Evolutionary conservation across 2,113 vertebrate genomes (phyloP), one percentile per base, ranked within the genome.

Genomic region (Stictonetta naevosa): DNA sequence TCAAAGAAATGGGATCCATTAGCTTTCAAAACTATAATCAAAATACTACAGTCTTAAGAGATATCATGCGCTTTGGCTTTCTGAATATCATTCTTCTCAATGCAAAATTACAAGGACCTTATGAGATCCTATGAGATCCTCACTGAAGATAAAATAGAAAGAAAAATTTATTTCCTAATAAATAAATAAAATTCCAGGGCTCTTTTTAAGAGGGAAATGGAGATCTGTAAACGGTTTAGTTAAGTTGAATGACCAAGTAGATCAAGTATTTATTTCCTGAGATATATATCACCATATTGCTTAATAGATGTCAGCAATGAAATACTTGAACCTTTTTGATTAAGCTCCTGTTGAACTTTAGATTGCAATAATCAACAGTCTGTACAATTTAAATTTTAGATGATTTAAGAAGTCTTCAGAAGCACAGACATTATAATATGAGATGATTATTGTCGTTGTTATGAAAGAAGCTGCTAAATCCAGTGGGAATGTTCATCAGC

Each of bases 301-400:
- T 97, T 97, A 95, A 96, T 96, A 95, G 91, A 94, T 96, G 60
- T 89, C 95, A 96, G 82, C 76, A 74, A 96, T 95, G 85, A 42
- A 91, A 96, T 97, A 97, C 96, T 97, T 96, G 95, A 95, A 97
- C 93, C 92, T 97, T 98, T 98, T 97, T 98, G 97, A 98, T 98
- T 98, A 98, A 98, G 96, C 53, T 88, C 88, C 93, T 97, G 97
- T 98, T 98, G 98, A 98, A 98, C 97, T 98, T 98, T 96, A 98
- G 95, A 97, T 95, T 98, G 96, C 96, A 97, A 96, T 98, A 98
- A 98, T 98, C 98, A 98, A 95, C 97, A 86, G 81, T 94, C 90
- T 93, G 95, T 97, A 97, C 94, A 97, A 98, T 98, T 98, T 98
- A 97, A 98, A 98, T 98, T 98, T 98, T 95, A 98, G 96, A 98